A percentile compares a stretch with the other conserved stretches of the same genome.
Conservation (phyloP, 2,113 vertebrate genomes). For the Tyrannus savana region DNA sequence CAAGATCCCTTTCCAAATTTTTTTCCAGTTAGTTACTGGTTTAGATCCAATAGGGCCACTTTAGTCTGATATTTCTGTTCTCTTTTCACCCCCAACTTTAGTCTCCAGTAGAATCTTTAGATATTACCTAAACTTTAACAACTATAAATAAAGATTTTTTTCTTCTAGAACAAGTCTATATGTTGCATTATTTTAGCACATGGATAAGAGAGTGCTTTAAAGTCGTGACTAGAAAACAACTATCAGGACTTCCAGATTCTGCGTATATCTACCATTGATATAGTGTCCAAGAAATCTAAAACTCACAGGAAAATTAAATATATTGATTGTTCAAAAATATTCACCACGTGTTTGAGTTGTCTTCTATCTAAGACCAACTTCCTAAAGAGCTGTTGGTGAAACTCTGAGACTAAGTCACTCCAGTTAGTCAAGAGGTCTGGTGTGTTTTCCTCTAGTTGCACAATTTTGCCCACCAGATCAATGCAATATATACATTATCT, state of each 20-base stretch:
- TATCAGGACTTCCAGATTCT: not conserved
- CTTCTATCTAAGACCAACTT: not conserved
- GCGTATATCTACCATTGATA: not conserved
- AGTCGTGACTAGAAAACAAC: not conserved
- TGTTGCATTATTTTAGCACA: not conserved
- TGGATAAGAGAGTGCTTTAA: not conserved
- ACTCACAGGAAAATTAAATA: not conserved
- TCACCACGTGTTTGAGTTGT: not conserved
- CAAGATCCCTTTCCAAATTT: not conserved
- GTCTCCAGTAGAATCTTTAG: not conserved
- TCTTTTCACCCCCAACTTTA: not conserved
- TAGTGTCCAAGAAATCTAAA: not conserved
- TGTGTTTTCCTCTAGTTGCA: not conserved
- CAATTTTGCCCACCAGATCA: not conserved
- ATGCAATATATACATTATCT: not conserved
- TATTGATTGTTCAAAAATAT: not conserved
- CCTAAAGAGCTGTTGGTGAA: not conserved
- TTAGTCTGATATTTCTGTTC: not conserved
- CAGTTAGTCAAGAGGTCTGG: not conserved
- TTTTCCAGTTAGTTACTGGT: not conserved
- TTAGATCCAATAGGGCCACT: not conserved
- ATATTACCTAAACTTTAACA: not conserved
- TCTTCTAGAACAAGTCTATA: not conserved
- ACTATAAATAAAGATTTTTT: not conserved
- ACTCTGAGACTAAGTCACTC: not conserved